These are phyloP conservation scores for Agelas oroides DNA, from an alignment of 37 sponge, comb jelly and placozoan species.

Conservation along the genomic window DNA sequence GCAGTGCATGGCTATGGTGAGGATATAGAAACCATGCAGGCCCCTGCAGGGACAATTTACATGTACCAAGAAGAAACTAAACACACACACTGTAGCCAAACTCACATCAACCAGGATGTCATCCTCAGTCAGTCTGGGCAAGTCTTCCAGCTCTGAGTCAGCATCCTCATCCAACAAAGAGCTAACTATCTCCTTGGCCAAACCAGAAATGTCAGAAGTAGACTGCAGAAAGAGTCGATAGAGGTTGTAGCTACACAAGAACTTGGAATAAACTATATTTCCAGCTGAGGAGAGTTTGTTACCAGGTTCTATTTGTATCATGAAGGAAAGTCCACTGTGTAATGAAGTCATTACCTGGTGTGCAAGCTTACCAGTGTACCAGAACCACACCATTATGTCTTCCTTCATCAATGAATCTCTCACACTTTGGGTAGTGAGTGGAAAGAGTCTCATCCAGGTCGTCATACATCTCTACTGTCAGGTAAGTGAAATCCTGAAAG, in stretches of 20 bases:
- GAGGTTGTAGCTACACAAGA: too few species aligned
- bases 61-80: too few species aligned
- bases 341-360: neutral
- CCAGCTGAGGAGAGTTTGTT: too few species aligned
- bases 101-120: conserved; percentile 68
- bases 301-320: too few species aligned
- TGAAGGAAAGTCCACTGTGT: neutral
- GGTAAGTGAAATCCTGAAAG: conserved; percentile 44
- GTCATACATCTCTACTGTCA: conserved; percentile 73
- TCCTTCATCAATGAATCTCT: conserved; percentile 69
- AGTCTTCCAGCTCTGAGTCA: conserved; percentile 11
- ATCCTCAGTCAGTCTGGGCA: conserved; percentile 9
- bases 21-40: neutral
- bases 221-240: too few species aligned
- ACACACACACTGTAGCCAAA: too few species aligned
- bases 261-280: too few species aligned
- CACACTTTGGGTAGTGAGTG: conserved; percentile 56
- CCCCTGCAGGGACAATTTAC: too few species aligned
- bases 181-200: conserved; percentile 31
- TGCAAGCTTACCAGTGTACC: conserved; percentile 74
- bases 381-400: conserved; percentile 51
- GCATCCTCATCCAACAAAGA: conserved; percentile 2
- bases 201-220: too few species aligned
- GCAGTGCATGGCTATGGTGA: neutral
- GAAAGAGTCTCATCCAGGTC: conserved; percentile 28